Conservation (phyloP, 2,113 vertebrate genomes). For the Hucho hucho region DNA sequence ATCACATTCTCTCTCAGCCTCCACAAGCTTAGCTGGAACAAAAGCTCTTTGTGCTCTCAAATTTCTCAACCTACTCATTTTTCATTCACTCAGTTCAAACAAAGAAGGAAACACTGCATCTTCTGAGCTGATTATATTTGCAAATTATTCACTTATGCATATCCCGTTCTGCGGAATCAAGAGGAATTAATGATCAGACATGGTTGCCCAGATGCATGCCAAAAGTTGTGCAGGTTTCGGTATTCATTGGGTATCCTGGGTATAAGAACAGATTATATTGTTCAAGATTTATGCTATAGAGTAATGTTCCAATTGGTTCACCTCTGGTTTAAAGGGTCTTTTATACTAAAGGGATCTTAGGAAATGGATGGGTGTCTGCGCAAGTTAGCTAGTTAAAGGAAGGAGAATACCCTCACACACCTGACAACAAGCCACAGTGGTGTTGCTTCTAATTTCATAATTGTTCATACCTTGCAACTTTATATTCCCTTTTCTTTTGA, state of each 20-base stretch:
- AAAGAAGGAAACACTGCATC: conserved; percentile 30
- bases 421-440: no score
- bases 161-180: conserved; percentile 54
- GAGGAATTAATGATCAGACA: conserved; percentile 52
- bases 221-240: no score
- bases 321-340: no score
- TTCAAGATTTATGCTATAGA: no score
- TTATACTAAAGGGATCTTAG: no score
- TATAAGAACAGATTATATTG: no score
- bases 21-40: conserved; percentile 46
- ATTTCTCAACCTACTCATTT: conserved; percentile 45
- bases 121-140: conserved; percentile 58
- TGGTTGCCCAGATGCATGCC: neutral
- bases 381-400: no score
- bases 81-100: conserved; percentile 44
- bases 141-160: conserved; percentile 57
- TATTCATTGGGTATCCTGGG: no score
- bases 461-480: neutral
- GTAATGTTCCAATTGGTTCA: no score
- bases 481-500: neutral
- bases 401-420: no score
- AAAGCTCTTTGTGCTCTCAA: conserved; percentile 49
- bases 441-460: no score
- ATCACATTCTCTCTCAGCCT: conserved; percentile 46
- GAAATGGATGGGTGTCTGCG: no score